A percentile compares a stretch with the other conserved stretches of the same genome.
These are phyloP conservation scores for Chelidonichthys spinosus DNA, from an alignment of 2,797 vertebrate genomes.

Conservation along the genomic window DNA sequence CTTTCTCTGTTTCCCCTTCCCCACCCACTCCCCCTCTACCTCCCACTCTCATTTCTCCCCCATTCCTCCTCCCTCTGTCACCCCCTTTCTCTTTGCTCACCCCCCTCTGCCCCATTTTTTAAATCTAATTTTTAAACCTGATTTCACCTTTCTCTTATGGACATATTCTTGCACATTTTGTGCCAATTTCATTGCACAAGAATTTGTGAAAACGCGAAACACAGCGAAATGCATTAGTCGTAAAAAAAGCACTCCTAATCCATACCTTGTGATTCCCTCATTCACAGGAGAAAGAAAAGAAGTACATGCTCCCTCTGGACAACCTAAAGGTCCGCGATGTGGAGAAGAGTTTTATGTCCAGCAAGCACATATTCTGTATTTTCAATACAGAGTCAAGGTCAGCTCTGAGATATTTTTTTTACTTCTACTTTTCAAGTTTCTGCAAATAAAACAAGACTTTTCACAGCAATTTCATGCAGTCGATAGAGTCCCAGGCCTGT, in stretches of 20 bases:
- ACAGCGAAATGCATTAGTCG: conserved; percentile 6
- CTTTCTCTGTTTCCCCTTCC: conserved; percentile 53
- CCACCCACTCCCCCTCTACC: conserved; percentile 36
- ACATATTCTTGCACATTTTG: conserved; percentile 5
- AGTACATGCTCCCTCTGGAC: conserved; percentile 94
- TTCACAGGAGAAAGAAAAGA: conserved; percentile 93
- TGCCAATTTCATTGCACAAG: neutral
- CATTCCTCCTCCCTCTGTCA: conserved; percentile 69
- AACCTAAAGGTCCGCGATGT: conserved; percentile 94
- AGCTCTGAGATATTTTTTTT: conserved; percentile 19
- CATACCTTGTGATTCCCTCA: conserved; percentile 36
- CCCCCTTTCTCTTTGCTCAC: conserved; percentile 34
- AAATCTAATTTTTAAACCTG: neutral
- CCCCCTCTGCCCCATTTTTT: conserved; percentile 11
- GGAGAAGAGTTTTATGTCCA: conserved; percentile 92
- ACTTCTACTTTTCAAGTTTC: neutral
- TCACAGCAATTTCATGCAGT: conserved; percentile 1
- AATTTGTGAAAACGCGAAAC: conserved; percentile 14
- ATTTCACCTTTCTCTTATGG: conserved; percentile 52
- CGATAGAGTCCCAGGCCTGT: conserved; percentile 37
- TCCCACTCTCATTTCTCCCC: conserved; percentile 72
- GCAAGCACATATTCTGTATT: conserved; percentile 96
- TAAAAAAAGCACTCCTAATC: neutral
- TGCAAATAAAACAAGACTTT: conserved; percentile 21
- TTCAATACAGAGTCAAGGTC: conserved; percentile 94